Evolutionary conservation across 2,888 invertebrate genomes (phyloP).

Genomic region (Hirtodrosophila trivittata): DNA sequence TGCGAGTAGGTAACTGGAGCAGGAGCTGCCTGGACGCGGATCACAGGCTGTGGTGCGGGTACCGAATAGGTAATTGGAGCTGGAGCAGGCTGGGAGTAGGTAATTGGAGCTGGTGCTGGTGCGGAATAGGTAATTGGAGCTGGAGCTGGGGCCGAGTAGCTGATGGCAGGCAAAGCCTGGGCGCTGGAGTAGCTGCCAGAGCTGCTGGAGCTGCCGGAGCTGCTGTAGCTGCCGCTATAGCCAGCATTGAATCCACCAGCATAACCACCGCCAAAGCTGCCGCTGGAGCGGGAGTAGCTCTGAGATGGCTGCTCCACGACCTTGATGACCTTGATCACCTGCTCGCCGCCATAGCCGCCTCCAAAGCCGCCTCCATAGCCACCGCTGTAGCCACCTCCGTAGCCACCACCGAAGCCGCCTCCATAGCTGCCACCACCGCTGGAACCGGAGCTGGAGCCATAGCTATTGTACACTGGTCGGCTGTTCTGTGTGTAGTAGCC

Average conservation of each 20-base stretch:
- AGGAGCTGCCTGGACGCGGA: conserved; percentile 27
- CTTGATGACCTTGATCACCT: conserved; percentile 75
- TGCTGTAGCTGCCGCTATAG: no score
- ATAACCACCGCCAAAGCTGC: no score
- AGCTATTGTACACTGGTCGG: conserved; percentile 58
- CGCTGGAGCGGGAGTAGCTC: conserved; percentile 39
- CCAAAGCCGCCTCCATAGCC: conserved; percentile 34
- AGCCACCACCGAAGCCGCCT: conserved; percentile 23
- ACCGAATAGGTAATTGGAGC: conserved; percentile 38
- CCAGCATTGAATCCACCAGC: no score
- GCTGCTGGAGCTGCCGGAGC: conserved; percentile 44
- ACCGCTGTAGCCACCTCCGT: conserved; percentile 37
- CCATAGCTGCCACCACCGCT: conserved; percentile 24
- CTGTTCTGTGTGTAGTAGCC: conserved; percentile 65
- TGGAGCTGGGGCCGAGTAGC: conserved; percentile 28
- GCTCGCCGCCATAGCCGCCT: conserved; percentile 47
- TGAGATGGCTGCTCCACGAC: conserved; percentile 75
- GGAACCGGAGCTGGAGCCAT: conserved; percentile 24
- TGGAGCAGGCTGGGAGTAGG: conserved; percentile 37
- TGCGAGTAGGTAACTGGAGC: conserved; percentile 35
- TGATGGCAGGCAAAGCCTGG: conserved; percentile 36
- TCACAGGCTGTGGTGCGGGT: conserved; percentile 41
- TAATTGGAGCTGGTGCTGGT: conserved; percentile 39
- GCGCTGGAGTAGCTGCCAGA: conserved; percentile 56
- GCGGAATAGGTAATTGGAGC: conserved; percentile 42